Evolutionary conservation across 2,888 invertebrate species (phyloP), one percentile per base, ranked within the genome.

Genomic region (Drosophila rellima): DNA sequence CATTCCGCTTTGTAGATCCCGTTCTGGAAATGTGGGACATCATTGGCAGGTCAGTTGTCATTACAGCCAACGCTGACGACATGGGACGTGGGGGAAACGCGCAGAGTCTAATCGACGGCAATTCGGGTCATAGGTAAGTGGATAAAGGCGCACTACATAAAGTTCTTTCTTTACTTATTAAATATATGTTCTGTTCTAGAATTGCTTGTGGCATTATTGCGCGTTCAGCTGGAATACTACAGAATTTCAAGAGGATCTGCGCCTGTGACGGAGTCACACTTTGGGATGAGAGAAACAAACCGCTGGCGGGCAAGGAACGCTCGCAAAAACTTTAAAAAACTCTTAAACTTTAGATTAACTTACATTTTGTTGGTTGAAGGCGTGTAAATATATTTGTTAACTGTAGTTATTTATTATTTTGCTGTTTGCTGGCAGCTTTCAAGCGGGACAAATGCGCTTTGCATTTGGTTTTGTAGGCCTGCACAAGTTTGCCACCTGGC

Each of bases 131-230:
- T 10, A 93, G 94, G 96, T 95, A 89, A 26, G 26, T 26, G 26
- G 26, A 26, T 26, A 7, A 1, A 26, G 23, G 23, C 1, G 7
- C 6, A 26, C 6, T 23, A 5, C 23, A 23, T 23, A 6, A 4
- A 5, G 1, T 0, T 23, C 7, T 1, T 23, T 23, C 7, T 7
- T 26, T 26, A 2, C 7, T 26, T 26, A 26, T 7, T 7, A 26
- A 26, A 37, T 31, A 31, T 13, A 20, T 15, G 10, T 0, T 35
- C 4, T 55, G 2, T 35, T 42, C 13, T 71, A 96, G 96, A 64
- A 91, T 97, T 51, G 96, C 96, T 0, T 98, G 97, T 91, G 98
- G 98, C 0, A 95, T 98, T 10, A 97, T 98, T 79, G 98, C 98
- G 0, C 94, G 98, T 33, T 96, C 98, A 0, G 96, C 98, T 0